phyloP scores from a whole-genome alignment of 2,888 invertebrate genomes.

The Priapulus caudatus region DNA sequence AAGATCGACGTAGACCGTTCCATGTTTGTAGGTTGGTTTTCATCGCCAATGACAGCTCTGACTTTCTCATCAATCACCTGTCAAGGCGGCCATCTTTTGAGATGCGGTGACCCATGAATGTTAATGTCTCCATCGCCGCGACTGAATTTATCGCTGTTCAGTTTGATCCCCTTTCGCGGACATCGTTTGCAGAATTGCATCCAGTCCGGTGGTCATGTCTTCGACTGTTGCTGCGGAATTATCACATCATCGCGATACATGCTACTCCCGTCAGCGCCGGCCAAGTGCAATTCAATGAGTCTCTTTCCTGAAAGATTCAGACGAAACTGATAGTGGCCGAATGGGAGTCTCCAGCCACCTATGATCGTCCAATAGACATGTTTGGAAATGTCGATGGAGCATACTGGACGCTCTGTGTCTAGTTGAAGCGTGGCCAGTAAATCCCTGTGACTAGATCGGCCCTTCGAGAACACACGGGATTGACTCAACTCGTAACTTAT shows the following conservation, averaged over 20 bases:
- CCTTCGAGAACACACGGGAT: not conserved
- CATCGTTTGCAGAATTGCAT: not conserved
- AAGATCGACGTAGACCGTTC: not conserved
- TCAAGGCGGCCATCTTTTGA: not conserved
- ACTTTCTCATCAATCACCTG: not conserved
- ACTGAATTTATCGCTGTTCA: not conserved
- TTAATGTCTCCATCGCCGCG: not conserved
- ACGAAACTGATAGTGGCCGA: not conserved
- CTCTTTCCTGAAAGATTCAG: not conserved
- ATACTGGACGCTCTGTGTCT: not conserved
- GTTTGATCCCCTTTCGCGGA: not conserved
- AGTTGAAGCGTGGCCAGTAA: not conserved
- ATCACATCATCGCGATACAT: too few species aligned
- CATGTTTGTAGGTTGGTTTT: not conserved
- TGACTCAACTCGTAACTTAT: not conserved
- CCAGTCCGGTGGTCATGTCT: not conserved
- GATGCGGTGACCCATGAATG: not conserved
- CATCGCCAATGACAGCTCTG: not conserved
- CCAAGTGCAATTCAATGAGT: not conserved
- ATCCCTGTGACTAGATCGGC: not conserved
- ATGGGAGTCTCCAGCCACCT: not conserved
- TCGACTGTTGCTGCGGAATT: not conserved
- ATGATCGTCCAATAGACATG: not conserved
- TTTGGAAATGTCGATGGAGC: not conserved
- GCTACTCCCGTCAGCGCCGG: not conserved